Base-by-base conservation (phyloP, 2,888 invertebrate species). In the Cordilura impudica region DNA sequence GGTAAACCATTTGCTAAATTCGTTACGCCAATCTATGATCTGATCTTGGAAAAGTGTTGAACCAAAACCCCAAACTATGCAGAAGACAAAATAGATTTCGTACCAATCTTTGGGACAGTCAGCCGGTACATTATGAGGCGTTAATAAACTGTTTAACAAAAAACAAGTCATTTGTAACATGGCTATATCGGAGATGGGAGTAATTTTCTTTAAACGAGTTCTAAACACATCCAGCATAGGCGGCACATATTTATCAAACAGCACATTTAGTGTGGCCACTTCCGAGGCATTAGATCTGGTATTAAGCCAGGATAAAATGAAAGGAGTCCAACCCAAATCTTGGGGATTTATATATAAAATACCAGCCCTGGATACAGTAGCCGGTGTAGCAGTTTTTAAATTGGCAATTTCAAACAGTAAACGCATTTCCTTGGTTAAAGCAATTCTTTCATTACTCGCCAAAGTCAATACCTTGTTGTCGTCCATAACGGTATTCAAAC, bases 401-500 rank as follows among this genome's bases (percentile, higher is more conserved):
- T 94, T 95, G 3, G 96, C 94, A 85, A 98, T 98, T 90, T 98
- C 98, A 88, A 98, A 98, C n/a, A 98, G 89, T 14, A 98, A 91
- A 56, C 98, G 91, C 98, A 98, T 98, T 26, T 93, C 91, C 82
- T 94, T 94, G 0, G 96, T 97, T 63, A 98, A 90, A 0, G 98
- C 96, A 73, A 98, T 98, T 67, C 98, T 93, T 90, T 98, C 98
- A 86, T 98, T 98, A 89, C 97, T 97, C 5, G 98, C 98, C 83
- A 98, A 90, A 0, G 98, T 98, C 81, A 98, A 88, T 4, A 94
- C 95, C 91, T 98, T 98, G 89, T 98, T 98, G 87, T 98, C 98
- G 88, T 98, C 98, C 98, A 98, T 98, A 16, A 98, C 94, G 2
- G 98, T 98, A 87, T 98, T 98, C 26, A 98, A 91, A 31, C 97